Percentiles rank a stretch among this genome's conserved stretches.
These are phyloP conservation scores for Oncopeltus fasciatus DNA, from an alignment of 1,140 invertebrate genomes.

Conservation along the genomic window DNA sequence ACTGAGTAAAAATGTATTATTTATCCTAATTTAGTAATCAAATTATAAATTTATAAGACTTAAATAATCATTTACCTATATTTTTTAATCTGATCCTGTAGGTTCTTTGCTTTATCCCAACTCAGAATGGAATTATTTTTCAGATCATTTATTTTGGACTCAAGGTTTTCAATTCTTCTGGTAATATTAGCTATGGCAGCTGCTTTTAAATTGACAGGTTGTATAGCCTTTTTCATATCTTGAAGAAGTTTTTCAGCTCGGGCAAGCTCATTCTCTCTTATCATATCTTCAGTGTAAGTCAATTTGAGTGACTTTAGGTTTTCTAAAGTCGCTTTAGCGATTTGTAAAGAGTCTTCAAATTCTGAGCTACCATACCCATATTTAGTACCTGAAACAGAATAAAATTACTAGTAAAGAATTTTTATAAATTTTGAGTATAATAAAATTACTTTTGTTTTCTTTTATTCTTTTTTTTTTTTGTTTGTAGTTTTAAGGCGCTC, in stretches of 20 bases:
- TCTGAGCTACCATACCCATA: constrained; percentile 25
- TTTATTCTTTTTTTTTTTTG: too few species aligned
- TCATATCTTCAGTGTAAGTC: constrained; percentile 19
- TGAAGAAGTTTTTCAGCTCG: constrained; percentile 12
- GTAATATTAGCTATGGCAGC: constrained; percentile 39
- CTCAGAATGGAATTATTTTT: constrained; percentile 37
- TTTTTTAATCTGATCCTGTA: constrained; percentile 34
- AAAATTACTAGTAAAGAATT: too few species aligned
- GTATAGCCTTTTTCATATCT: constrained; percentile 11
- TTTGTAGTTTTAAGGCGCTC: too few species aligned
- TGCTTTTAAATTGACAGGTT: not conserved
- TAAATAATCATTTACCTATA: constrained; percentile 5
- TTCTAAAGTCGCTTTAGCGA: constrained; percentile 53
- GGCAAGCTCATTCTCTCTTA: constrained; percentile 1
- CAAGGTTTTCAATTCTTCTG: constrained; percentile 36
- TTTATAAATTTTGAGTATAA: too few species aligned
- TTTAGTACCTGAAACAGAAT: constrained; percentile 6
- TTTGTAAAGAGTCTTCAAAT: constrained; percentile 55
- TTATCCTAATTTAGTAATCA: too few species aligned
- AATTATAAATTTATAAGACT: too few species aligned
- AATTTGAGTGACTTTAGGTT: constrained; percentile 34
- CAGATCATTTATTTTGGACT: constrained; percentile 6
- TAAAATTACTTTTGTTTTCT: too few species aligned
- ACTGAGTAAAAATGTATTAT: too few species aligned
- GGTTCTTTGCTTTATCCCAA: constrained; percentile 41